Conservation (phyloP, 1,140 invertebrate species). For the Caenorhabditis tropicalis region DNA sequence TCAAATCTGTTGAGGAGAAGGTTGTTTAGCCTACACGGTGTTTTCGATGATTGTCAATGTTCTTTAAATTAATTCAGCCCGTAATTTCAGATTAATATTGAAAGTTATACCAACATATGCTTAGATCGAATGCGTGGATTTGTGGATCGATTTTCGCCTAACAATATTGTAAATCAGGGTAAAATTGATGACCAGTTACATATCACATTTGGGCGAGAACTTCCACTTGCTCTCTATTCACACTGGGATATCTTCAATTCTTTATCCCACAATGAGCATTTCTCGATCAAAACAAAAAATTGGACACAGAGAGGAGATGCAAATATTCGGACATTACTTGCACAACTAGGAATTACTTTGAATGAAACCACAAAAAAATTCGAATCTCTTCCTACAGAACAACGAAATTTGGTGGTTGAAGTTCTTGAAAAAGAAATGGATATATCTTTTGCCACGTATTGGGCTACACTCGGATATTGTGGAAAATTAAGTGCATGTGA, state of each 20-base stretch:
- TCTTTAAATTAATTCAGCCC: background rate
- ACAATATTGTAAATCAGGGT: background rate
- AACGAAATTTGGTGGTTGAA: constrained; percentile 25
- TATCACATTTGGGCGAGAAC: constrained; percentile 39
- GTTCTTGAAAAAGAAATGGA: constrained; percentile 46
- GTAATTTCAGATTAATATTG: constrained; percentile 30
- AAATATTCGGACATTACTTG: background rate
- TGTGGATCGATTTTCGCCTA: constrained; percentile 25
- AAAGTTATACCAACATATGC: constrained; percentile 25
- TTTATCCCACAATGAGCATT: constrained; percentile 39
- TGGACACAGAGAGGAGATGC: constrained; percentile 40
- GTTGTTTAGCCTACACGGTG: no score
- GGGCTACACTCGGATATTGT: constrained; percentile 38
- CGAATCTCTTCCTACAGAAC: constrained; percentile 5
- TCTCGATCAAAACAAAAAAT: constrained; percentile 45
- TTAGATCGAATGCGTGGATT: constrained; percentile 39
- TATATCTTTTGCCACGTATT: constrained; percentile 23
- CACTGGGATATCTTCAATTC: constrained; percentile 46
- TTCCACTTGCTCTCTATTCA: constrained; percentile 46
- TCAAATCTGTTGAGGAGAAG: no score
- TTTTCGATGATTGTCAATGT: no score
- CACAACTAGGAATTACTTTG: constrained; percentile 22
- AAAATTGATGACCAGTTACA: constrained; percentile 45
- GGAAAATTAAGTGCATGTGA: constrained; percentile 35
- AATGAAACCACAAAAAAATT: constrained; percentile 44